A percentile compares a stretch with the other conserved stretches of the same genome.
Evolutionary conservation across 2,888 invertebrate genomes (phyloP).

Genomic region (Hipparchia sbordonii): DNA sequence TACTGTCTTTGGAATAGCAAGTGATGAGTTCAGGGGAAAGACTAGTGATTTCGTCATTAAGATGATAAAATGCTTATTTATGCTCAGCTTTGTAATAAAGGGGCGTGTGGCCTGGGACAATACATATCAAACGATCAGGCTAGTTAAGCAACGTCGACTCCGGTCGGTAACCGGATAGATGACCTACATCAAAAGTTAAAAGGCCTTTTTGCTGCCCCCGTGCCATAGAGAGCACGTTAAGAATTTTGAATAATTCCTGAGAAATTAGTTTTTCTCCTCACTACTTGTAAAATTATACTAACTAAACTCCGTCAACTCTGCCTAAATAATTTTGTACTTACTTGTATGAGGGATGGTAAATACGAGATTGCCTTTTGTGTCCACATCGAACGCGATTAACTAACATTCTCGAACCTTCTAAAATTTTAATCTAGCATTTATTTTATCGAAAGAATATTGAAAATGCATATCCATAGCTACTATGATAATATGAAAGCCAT

Average conservation of each 20-base stretch:
- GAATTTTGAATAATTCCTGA: no score
- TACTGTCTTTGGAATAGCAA: not conserved
- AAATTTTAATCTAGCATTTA: not conserved
- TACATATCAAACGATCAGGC: not conserved
- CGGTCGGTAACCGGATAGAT: no score
- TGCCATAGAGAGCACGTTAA: no score
- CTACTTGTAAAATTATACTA: no score
- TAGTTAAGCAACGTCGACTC: not conserved
- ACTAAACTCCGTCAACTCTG: no score
- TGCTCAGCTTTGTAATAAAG: not conserved
- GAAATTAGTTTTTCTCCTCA: no score
- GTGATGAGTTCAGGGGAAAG: not conserved
- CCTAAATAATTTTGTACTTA: no score
- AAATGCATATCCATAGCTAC: not conserved
- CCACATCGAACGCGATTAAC: no score
- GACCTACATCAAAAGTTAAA: no score
- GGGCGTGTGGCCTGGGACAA: not conserved
- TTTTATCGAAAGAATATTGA: not conserved
- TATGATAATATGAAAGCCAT: not conserved
- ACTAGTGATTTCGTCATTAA: not conserved
- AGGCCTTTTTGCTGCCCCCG: no score
- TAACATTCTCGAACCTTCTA: not conserved
- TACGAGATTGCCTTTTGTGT: no score
- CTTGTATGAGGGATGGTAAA: no score
- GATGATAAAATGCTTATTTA: not conserved